These are phyloP conservation scores for Lepidochrysops patricia DNA, from an alignment of 2,888 invertebrate genomes.

Conservation along the genomic window DNA sequence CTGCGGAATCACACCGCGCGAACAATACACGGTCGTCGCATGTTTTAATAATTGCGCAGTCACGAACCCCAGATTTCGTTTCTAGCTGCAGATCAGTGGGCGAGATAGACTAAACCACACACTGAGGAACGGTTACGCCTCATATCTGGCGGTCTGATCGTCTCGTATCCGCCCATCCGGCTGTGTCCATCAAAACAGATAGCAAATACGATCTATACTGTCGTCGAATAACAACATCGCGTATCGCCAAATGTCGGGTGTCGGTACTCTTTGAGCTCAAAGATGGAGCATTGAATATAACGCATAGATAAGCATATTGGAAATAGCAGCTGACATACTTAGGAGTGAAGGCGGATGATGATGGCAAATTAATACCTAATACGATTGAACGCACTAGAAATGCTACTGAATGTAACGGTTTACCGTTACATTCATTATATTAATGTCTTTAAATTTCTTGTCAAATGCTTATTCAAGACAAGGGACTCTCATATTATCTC, in stretches of 20 bases:
- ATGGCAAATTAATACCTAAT: not conserved
- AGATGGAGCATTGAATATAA: not conserved
- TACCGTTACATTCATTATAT: too few relatives aligned
- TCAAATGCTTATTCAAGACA: too few relatives aligned
- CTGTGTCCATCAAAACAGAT: not conserved
- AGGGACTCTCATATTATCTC: too few relatives aligned
- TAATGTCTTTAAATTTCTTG: too few relatives aligned
- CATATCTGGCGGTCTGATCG: not conserved
- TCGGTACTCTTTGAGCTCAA: not conserved
- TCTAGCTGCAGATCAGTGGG: not conserved
- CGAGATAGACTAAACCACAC: not conserved
- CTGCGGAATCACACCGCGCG: not conserved
- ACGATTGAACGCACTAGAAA: not conserved
- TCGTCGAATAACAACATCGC: not conserved
- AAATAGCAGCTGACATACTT: not conserved
- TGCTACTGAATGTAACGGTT: not conserved
- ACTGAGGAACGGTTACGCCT: not conserved
- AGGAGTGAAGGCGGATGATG: not conserved
- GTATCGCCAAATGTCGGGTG: not conserved
- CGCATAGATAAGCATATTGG: not conserved
- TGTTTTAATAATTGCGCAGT: conserved; percentile 1
- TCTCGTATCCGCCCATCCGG: not conserved
- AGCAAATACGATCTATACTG: not conserved
- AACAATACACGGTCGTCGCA: not conserved
- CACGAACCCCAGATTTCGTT: conserved; percentile 1